Evolutionary conservation across 2,888 invertebrate species (phyloP).

Genomic region (Andrena marginata): DNA sequence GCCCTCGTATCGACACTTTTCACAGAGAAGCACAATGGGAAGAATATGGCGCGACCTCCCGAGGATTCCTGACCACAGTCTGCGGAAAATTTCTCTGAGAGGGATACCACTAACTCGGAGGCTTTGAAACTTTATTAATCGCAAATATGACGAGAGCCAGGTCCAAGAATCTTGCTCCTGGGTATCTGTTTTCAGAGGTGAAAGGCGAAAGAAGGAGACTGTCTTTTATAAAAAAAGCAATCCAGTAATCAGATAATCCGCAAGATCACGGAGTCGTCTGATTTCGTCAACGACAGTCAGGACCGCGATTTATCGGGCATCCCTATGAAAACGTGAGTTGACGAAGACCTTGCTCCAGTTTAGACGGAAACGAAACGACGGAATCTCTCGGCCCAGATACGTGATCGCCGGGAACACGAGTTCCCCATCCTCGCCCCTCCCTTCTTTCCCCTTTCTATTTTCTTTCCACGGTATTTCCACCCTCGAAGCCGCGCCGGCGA

Average conservation of each 20-base stretch:
- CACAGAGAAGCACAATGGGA: no score
- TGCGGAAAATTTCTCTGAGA: background rate
- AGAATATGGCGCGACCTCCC: background rate
- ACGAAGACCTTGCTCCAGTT: slow-evolving; percentile 71
- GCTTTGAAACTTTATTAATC: no score
- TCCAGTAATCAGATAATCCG: background rate
- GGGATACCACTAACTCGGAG: no score
- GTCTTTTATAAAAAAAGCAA: background rate
- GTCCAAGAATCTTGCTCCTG: no score
- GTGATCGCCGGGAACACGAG: slow-evolving; percentile 38
- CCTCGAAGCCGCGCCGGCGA: slow-evolving; percentile 12
- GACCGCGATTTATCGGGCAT: slow-evolving; percentile 44
- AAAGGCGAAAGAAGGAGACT: background rate
- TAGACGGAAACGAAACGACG: slow-evolving; percentile 63
- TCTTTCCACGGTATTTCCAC: slow-evolving; percentile 37
- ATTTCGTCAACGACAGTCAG: slow-evolving; percentile 15
- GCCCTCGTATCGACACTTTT: background rate
- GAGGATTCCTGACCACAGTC: background rate
- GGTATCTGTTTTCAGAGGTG: background rate
- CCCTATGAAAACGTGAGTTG: slow-evolving; percentile 63
- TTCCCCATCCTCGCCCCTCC: slow-evolving; percentile 16
- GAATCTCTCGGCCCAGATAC: slow-evolving; percentile 70
- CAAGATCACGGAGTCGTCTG: slow-evolving; percentile 1
- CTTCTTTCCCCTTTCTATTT: slow-evolving; percentile 31
- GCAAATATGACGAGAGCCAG: no score